Evolutionary conservation across 2,888 invertebrate species (phyloP), one percentile per base, ranked within the genome.

Genomic region (Kryphioiulus occultus): DNA sequence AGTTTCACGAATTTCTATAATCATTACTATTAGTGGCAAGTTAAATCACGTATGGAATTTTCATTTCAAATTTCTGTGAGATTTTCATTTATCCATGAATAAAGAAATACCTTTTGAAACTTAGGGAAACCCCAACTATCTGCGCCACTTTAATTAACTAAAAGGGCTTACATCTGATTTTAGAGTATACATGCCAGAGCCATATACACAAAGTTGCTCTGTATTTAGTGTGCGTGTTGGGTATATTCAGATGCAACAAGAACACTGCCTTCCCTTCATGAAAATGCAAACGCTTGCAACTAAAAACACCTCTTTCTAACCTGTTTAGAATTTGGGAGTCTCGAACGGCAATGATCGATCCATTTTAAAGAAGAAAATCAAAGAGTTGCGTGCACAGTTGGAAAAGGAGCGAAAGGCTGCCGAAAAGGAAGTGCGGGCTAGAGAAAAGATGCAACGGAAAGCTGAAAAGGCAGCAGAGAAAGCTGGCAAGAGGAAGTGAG

Each of bases 401-500:
- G 93, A 93, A 89, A 92, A 92, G 88, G 93, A 93, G 89, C 91
- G 92, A 88, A 93, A 93, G 89, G 95, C 95, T 88, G 95, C 96
- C 92, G 98, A 98, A 91, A 96, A 97, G 90, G 96, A 96, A 90
- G 93, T 95, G 88, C 95, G 96, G 90, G 95, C 95, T 90, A 95
- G 96, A 90, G 96, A 98, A 91, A 96, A 96, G 91, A 94, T 96
- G 91, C 94, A 96, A 92, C 95, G 95, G 91, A 97, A 97, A 92
- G 96, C 96, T 19, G 97, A 97, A 91, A 96, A 96, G 82, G 89
- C 89, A 44, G 87, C 87, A 15, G 87, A 87, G 35, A 87, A 87
- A 39, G 87, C 87, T 19, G 68, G 86, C 86, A 86, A 78, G 78
- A 86, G 82, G n/a, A 86, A 86, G 26, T 86, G 35, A 86, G 84